Conservation (phyloP, 1,140 invertebrate genomes). For the Drosophila orosa region DNA sequence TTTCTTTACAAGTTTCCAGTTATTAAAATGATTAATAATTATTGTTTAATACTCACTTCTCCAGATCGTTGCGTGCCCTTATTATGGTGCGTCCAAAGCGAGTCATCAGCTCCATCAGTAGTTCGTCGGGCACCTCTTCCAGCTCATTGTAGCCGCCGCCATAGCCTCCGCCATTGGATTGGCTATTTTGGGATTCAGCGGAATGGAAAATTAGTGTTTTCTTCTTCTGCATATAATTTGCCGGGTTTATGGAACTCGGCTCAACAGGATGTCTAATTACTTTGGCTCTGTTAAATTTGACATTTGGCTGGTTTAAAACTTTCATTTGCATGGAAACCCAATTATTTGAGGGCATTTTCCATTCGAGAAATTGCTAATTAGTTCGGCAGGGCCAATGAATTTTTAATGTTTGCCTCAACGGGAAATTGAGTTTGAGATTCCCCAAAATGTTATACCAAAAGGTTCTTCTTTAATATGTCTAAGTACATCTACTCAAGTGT, state of each 20-base stretch:
- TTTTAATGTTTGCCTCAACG: slow-evolving; percentile 30
- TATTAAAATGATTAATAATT: background rate
- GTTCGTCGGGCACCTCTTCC: slow-evolving; percentile 84
- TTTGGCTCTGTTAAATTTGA: slow-evolving; percentile 49
- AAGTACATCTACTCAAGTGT: slow-evolving; percentile 13
- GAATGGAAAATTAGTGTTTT: slow-evolving; percentile 68
- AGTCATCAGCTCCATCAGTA: slow-evolving; percentile 87
- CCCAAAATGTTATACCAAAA: background rate
- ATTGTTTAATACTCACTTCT: slow-evolving; percentile 85
- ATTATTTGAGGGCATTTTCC: slow-evolving; percentile 60
- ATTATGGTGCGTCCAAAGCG: slow-evolving; percentile 87
- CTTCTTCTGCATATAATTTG: background rate
- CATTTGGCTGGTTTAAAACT: slow-evolving; percentile 47
- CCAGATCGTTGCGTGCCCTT: slow-evolving; percentile 85
- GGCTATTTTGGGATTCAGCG: slow-evolving; percentile 58
- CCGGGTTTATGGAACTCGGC: slow-evolving; percentile 7
- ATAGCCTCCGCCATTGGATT: slow-evolving; percentile 62
- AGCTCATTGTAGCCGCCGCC: slow-evolving; percentile 74
- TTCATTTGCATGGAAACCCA: slow-evolving; percentile 68
- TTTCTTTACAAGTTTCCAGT: too few relatives aligned
- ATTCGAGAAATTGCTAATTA: slow-evolving; percentile 59
- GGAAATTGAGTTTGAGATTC: slow-evolving; percentile 26
- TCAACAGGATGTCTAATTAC: slow-evolving; percentile 60
- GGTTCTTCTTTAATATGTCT: background rate
- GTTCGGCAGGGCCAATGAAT: slow-evolving; percentile 37